Evolutionary conservation across 2,888 invertebrate species (phyloP).

Genomic region (Tupiocoris notatus): DNA sequence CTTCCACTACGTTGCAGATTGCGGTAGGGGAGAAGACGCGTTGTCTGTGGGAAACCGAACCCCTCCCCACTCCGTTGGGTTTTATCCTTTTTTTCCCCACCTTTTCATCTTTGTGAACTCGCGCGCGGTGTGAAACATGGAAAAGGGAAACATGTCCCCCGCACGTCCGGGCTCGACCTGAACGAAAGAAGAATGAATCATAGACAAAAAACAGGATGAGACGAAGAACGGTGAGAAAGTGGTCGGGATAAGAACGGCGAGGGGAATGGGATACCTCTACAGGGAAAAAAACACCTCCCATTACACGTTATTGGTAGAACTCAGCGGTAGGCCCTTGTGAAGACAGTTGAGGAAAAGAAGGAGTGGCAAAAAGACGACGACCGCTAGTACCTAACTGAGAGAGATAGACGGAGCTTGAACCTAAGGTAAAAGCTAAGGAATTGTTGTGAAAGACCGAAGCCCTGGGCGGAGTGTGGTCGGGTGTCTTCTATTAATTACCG

Average conservation of each 20-base stretch:
- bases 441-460: not conserved
- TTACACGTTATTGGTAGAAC: slow-evolving; percentile 28
- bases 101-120: not conserved
- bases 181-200: not conserved
- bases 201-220: not conserved
- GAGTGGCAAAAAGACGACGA: not conserved
- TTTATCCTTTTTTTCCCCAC: not conserved
- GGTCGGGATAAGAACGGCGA: not conserved
- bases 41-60: not conserved
- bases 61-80: not conserved
- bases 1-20: not conserved
- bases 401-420: not conserved
- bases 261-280: not conserved
- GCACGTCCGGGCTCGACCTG: not conserved
- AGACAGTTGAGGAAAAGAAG: not conserved
- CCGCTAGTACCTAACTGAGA: not conserved
- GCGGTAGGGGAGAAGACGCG: not conserved
- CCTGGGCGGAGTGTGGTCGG: not conserved
- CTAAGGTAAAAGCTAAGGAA: not conserved
- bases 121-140: not conserved
- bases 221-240: not conserved
- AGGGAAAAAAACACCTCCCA: slow-evolving; percentile 4
- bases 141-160: not conserved
- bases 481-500: not conserved
- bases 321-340: slow-evolving; percentile 37